Percentiles rank a stretch among this genome's conserved stretches.
Evolutionary conservation across 2,888 invertebrate genomes (phyloP).

Genomic region (Noctua comes): DNA sequence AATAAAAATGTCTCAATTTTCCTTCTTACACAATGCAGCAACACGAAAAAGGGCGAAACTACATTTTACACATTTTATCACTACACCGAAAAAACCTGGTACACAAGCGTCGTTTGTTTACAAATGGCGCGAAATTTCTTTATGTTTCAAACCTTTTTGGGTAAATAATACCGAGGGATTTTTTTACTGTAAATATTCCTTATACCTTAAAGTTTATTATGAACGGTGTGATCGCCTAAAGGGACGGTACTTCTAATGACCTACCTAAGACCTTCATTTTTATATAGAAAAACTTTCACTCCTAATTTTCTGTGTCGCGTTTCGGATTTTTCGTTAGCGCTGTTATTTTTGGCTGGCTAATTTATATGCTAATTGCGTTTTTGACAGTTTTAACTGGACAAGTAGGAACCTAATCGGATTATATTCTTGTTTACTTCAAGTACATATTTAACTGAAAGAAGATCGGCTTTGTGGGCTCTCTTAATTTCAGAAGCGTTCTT

Average conservation of each 20-base stretch:
- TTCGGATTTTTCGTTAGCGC: conserved; percentile 39
- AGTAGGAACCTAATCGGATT: not conserved
- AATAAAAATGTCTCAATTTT: conserved; percentile 36
- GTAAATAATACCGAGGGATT: conserved; percentile 68
- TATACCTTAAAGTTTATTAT: conserved; percentile 69
- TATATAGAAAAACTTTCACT: conserved; percentile 51
- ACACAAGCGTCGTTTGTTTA: conserved; percentile 72
- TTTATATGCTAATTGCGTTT: conserved; percentile 20
- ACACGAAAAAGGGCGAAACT: conserved; percentile 57
- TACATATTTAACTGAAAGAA: not conserved
- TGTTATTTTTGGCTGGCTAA: conserved; percentile 15
- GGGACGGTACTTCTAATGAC: conserved; percentile 39
- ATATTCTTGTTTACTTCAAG: not conserved
- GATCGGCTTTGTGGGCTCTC: no score
- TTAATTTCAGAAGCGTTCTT: no score
- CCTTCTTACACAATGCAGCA: not conserved
- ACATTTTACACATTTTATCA: conserved; percentile 69
- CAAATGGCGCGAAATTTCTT: conserved; percentile 79
- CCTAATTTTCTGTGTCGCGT: conserved; percentile 50
- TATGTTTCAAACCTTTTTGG: conserved; percentile 75
- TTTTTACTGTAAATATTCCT: conserved; percentile 67
- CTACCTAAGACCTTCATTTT: conserved; percentile 46
- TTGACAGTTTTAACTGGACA: not conserved
- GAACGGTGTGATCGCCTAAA: conserved; percentile 54
- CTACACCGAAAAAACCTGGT: conserved; percentile 58